Evolutionary conservation across 2,797 vertebrate species (phyloP), one percentile per base, ranked within the genome.

Genomic region (Ispidina picta): DNA sequence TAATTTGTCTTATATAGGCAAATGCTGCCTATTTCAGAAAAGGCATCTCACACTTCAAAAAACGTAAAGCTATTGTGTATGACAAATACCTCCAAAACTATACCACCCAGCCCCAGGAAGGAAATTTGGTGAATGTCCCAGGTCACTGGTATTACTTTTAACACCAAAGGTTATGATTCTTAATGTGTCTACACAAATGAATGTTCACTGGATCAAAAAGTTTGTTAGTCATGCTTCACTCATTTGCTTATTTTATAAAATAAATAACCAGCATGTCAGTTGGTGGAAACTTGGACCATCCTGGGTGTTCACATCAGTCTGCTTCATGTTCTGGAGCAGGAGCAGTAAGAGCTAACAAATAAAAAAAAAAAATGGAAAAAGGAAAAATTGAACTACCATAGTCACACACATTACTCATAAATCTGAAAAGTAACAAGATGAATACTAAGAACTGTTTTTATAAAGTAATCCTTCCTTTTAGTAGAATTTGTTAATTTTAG

Each of bases 271-370:
- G 51, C 44, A 44, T 77, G 90, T 83, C 91, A 86, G 54, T 81
- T 95, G 74, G 81, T 89, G 92, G 90, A 87, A 90, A 87, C 68
- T 95, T 90, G 85, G 88, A 88, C 75, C 26, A 26, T 86, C 63
- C 51, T 81, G 71, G 44, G 54, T 92, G 79, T 90, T 66, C 52
- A 8, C 65, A 86, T 74, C 72, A 81, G 69, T 65, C 66, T 77
- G 89, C 31, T 89, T 86, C 71, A 33, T 65, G 33, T 51, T 59
- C 64, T 74, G 68, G 52, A 94, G 73, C 31, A 73, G 60, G 48
- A 78, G 44, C 25, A 43, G 51, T 46, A 83, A 72, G 26, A 73
- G 39, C 52, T 92, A 91, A 85, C 90, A 91, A 86, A 65, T 59
- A 23, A n/a, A 59, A 56, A 81, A 77, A 4, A 17, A 8, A 5